Evolutionary conservation across 2,888 invertebrate genomes (phyloP).

Genomic region (Protodeltote pygarga): DNA sequence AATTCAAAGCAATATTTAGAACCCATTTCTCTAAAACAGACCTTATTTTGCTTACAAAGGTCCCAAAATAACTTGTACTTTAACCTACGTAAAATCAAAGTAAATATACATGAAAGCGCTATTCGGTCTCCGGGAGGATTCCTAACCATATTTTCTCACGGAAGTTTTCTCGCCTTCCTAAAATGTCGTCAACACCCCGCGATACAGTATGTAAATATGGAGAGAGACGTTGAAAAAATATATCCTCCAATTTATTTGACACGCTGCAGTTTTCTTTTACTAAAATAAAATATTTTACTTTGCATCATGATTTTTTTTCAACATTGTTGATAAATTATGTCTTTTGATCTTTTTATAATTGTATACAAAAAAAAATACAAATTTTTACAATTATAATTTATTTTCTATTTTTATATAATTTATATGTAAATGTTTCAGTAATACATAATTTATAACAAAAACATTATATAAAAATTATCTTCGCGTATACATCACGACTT

Average conservation of each 20-base stretch:
- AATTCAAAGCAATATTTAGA: no score
- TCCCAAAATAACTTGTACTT: no score
- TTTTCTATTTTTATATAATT: not conserved
- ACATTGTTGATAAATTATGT: not conserved
- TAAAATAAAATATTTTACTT: not conserved
- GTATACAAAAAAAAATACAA: not conserved
- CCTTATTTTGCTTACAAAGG: no score
- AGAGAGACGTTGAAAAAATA: slow-evolving; percentile 3
- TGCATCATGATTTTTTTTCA: not conserved
- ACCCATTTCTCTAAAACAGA: no score
- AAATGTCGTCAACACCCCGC: slow-evolving; percentile 5
- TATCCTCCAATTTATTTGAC: slow-evolving; percentile 1
- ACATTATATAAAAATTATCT: slow-evolving; percentile 7
- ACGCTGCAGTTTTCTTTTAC: not conserved
- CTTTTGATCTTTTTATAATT: not conserved
- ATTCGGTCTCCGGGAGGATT: not conserved
- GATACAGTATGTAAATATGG: slow-evolving; percentile 10
- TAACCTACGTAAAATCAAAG: not conserved
- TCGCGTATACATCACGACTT: slow-evolving; percentile 24
- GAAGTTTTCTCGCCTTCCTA: slow-evolving; percentile 8
- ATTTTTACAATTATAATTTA: not conserved
- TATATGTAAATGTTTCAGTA: not conserved
- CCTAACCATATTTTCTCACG: slow-evolving; percentile 16
- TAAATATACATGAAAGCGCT: slow-evolving; percentile 1
- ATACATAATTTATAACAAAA: not conserved